These are phyloP conservation scores for Anolis carolinensis DNA, from an alignment of 2,113 vertebrate genomes.

Conservation along the genomic window DNA sequence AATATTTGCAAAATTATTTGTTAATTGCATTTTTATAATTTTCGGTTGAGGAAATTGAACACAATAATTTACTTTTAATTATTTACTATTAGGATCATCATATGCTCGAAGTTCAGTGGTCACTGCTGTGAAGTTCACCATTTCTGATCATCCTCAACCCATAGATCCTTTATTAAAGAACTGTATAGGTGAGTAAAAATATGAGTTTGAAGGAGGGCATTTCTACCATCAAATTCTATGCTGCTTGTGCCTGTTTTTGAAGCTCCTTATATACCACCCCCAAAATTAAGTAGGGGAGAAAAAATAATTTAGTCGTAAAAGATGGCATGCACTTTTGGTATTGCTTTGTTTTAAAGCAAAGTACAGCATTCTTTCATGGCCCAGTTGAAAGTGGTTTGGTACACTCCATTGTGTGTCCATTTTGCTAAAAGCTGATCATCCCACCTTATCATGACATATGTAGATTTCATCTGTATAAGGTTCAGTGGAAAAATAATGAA, in stretches of 20 bases:
- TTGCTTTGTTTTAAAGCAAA: not conserved
- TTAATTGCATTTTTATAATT: not conserved
- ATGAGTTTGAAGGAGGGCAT: not conserved
- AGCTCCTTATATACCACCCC: too few species aligned
- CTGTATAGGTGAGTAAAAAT: constrained; percentile 88
- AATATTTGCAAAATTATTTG: not conserved
- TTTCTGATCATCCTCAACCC: constrained; percentile 96
- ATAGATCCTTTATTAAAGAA: constrained; percentile 97
- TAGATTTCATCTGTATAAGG: not conserved
- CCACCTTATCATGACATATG: not conserved
- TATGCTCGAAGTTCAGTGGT: constrained; percentile 98
- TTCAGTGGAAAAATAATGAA: not conserved
- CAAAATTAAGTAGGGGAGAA: too few species aligned
- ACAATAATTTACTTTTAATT: constrained; percentile 32
- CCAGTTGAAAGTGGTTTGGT: too few species aligned
- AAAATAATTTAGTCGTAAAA: not conserved
- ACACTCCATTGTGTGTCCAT: too few species aligned
- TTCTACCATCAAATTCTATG: too few species aligned
- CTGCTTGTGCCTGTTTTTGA: too few species aligned
- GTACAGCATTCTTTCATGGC: too few species aligned
- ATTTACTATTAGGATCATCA: constrained; percentile 85
- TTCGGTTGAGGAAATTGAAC: not conserved
- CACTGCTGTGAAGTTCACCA: constrained; percentile 97
- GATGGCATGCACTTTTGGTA: not conserved
- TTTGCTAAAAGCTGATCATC: too few species aligned